Evolutionary conservation across 2,888 invertebrate species (phyloP), one percentile per base, ranked within the genome.

Genomic region (Rhopalosiphum nymphaeae): DNA sequence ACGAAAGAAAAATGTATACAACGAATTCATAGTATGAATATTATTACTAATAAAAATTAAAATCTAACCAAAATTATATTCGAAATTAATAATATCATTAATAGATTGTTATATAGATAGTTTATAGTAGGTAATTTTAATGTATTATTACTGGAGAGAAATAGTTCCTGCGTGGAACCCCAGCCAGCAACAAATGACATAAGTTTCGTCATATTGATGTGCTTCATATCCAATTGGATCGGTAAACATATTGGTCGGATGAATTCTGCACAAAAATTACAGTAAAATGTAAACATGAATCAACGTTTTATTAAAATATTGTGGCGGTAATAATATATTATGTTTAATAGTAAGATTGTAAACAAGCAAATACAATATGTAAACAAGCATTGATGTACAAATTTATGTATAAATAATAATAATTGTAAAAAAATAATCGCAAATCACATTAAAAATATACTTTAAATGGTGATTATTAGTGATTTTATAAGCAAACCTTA

Each of bases 241-340:
- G 92, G 87, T 21, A 94, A 56, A 7, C 94, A 94, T 29, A 94
- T 92, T 29, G 94, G 91, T 61, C 87, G 94, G n/a, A 94, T 90
- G 7, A 84, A 85, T 2, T 87, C 94, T 94, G 87, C 29, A 90
- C 84, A 85, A 56, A 86, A 89, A 53, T 25, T 87, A n/a, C 44
- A 42, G 42, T 26, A n/a, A 67, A 49, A 49, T 49, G n/a, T n/a
- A n/a, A 16, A n/a, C n/a, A 67, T 13, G 29, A 11, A 1, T n/a
- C 13, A 4, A 11, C 11, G 13, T n/a, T 67, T 13, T 67, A 67
- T 67, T 67, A 11, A 67, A 67, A 29, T 3, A 16, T n/a, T 67
- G 13, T 67, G 67, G 67, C n/a, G 67, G n/a, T 67, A 67, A 67
- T 67, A 94, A 94, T 36, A 44, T 84, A 49, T n/a, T 36, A 53